Base-by-base conservation (phyloP, 2,113 vertebrate genomes). In the Phyllostomus hastatus region DNA sequence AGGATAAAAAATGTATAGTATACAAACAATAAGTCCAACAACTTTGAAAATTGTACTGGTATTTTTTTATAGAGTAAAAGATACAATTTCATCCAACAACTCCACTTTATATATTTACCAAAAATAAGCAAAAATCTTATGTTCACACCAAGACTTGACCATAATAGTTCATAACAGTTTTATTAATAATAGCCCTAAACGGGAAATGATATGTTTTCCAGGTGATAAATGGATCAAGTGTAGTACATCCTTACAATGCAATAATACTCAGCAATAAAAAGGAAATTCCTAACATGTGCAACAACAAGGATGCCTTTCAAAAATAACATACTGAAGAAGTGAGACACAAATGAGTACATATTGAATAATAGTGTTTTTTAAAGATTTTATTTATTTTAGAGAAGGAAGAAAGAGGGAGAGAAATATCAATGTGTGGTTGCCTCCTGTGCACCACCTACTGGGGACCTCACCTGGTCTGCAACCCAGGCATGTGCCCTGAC, bases 191-290 rank as follows among this genome's bases (percentile, higher is more conserved):
- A 91, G 22, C 3, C 5, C 59, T 46, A 59, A 73, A 84, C 28
- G 79, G 33, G 54, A 78, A 88, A 88, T 61, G 95, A 73, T 91
- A 15, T 88, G n/a, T 84, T 94, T 91, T 24, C 41, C 28, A 88
- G 15, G 26, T 73, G 52, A 14, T 88, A 52, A 87, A 61, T 86
- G 75, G 48, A 52, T 86, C 31, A 73, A 91, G 2, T 52, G 15
- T 91, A 24, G 2, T 75, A 88, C 16, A 28, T 79, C 57, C 52
- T 81, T 90, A 94, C 7, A 69, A 31, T 54, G 35, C 6, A 90
- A 57, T 72, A 54, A 43, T 82, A 57, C 11, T 76, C 8, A 80
- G 22, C 19, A 89, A 67, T 67, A 87, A 83, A 83, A 87, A 79
- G 24, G 28, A 86, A 96, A 73, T 43, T 82, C 50, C 35, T 48